phyloP scores from a whole-genome alignment of 2,797 vertebrate genomes.

The Psittacula derbiana region DNA sequence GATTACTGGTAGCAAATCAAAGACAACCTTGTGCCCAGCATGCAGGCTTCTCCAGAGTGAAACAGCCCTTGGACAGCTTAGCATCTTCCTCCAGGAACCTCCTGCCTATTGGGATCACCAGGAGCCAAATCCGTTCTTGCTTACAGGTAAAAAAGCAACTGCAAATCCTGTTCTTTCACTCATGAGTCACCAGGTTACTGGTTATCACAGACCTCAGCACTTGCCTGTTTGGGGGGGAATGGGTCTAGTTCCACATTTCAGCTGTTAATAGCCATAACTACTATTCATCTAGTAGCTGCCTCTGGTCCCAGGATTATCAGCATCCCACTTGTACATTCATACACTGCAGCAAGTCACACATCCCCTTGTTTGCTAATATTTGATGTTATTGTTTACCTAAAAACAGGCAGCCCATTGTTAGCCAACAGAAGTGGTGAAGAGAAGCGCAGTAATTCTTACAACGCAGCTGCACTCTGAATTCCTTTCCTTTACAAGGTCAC shows the following conservation, averaged over 20 bases:
- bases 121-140: not conserved
- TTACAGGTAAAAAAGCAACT: not conserved
- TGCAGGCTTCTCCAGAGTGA: not conserved
- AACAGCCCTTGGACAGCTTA: not conserved
- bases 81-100: not conserved
- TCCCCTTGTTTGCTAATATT: not conserved
- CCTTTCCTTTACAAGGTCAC: conserved; percentile 4
- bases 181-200: not conserved
- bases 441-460: not conserved
- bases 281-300: not conserved
- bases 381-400: not conserved
- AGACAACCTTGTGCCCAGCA: not conserved
- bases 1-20: not conserved
- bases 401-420: not conserved
- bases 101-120: not conserved
- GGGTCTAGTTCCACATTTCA: not conserved
- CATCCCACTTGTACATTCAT: not conserved
- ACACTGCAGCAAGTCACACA: not conserved
- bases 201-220: not conserved
- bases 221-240: not conserved
- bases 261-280: not conserved
- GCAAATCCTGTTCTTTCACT: not conserved
- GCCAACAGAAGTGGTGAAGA: not conserved
- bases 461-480: conserved; percentile 25
- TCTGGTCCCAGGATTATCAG: not conserved